phyloP scores from a whole-genome alignment of 2,888 invertebrate genomes.

The Thecocarcelia acutangulata region DNA sequence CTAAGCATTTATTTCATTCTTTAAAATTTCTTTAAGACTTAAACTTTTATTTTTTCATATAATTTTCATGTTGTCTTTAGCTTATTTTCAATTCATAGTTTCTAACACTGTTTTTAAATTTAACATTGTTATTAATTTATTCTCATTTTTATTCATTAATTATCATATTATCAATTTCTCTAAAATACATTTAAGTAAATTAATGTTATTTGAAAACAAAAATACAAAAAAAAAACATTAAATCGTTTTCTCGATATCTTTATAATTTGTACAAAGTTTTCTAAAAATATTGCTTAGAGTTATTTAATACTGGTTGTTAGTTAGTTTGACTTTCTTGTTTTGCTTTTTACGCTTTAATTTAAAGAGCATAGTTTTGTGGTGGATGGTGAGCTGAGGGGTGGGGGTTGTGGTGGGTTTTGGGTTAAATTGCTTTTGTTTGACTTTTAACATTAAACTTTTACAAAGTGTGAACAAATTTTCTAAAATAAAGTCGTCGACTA shows the following conservation, averaged over 20 bases:
- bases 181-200: slow-evolving; percentile 46
- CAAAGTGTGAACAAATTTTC: slow-evolving; percentile 35
- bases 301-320: slow-evolving; percentile 71
- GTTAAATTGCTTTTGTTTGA: slow-evolving; percentile 4
- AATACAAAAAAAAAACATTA: slow-evolving; percentile 2
- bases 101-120: slow-evolving; percentile 62
- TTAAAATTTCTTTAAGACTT: slow-evolving; percentile 5
- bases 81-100: slow-evolving; percentile 42
- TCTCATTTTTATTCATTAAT: slow-evolving; percentile 26
- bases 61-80: not conserved
- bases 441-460: slow-evolving; percentile 30
- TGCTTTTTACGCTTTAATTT: slow-evolving; percentile 7
- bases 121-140: slow-evolving; percentile 59
- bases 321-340: slow-evolving; percentile 22
- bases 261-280: slow-evolving; percentile 61
- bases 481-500: slow-evolving; percentile 28
- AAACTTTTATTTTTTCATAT: slow-evolving; percentile 18
- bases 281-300: slow-evolving; percentile 77
- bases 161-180: slow-evolving; percentile 8
- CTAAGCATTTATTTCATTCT: too few species aligned
- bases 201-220: slow-evolving; percentile 22
- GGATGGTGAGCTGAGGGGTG: slow-evolving; percentile 63
- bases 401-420: slow-evolving; percentile 55
- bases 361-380: slow-evolving; percentile 18
- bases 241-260: slow-evolving; percentile 14